A percentile compares a stretch with the other conserved stretches of the same genome.
Evolutionary conservation across 1,140 invertebrate genomes (phyloP).

Genomic region (Philotrypesis tridentata): DNA sequence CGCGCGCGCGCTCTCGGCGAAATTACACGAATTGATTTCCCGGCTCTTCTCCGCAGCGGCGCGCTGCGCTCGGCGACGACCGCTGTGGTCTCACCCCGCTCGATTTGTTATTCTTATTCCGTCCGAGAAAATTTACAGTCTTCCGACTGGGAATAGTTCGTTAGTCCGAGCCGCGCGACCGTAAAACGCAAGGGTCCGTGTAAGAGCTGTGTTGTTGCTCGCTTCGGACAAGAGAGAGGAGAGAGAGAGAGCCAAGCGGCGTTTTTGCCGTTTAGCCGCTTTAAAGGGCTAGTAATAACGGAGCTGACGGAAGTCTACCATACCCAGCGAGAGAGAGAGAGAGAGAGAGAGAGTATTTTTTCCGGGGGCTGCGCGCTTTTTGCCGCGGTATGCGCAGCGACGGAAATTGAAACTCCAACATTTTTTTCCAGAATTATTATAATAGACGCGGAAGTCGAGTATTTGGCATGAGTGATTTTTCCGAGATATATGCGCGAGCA

Average conservation of each 20-base stretch:
- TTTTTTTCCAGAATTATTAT: too few species aligned
- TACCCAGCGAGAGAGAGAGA: background rate
- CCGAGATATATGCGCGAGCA: background rate
- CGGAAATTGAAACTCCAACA: background rate
- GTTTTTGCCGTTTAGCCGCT: background rate
- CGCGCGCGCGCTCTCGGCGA: conserved; percentile 22
- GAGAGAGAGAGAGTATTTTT: background rate
- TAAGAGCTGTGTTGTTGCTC: conserved; percentile 10
- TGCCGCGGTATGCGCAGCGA: background rate
- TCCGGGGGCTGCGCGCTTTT: background rate
- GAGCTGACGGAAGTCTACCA: background rate
- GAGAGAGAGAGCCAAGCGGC: too few species aligned
- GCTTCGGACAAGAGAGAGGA: too few species aligned
- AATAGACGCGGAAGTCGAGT: background rate
- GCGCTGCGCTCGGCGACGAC: too few species aligned
- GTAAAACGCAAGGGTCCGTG: conserved; percentile 23
- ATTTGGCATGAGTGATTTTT: too few species aligned
- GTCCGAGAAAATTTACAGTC: conserved; percentile 32
- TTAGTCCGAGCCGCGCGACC: conserved; percentile 29
- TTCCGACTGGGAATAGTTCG: conserved; percentile 23
- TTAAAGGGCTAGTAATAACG: background rate
- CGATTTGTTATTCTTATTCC: background rate
- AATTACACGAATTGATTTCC: conserved; percentile 39
- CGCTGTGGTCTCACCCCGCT: background rate
- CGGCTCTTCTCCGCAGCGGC: conserved; percentile 40